Evolutionary conservation across 2,113 vertebrate species (phyloP), one percentile per base, ranked within the genome.

Genomic region (Callionymus lyra): DNA sequence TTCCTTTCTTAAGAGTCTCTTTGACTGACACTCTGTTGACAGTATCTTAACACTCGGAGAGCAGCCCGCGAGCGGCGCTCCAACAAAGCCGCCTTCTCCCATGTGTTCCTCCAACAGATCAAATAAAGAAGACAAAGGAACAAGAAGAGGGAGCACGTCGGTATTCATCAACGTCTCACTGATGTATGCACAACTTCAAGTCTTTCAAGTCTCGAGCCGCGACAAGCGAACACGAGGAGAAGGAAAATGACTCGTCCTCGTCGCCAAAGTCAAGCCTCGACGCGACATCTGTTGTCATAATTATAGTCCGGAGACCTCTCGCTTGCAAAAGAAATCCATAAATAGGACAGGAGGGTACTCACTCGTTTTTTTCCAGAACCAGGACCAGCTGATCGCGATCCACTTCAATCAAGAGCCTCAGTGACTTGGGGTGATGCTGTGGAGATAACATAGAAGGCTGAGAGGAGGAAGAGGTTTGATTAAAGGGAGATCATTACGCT

Each of bases 181-280:
- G 55, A 67, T 76, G 61, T 54, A 59, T 70, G 53, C 53, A 45
- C 49, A 53, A 56, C 39, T 55, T 47, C 45, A 32, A 44, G 12
- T 53, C 64, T 80, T 71, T 77, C 47, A 68, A 63, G 63, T 60
- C 50, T 76, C 70, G 46, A 59, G 46, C 44, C 10, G 42, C 6
- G 48, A 36, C 38, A 32, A 70, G 57, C 55, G 45, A 2, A 27
- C 38, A 33, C 39, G 34, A 16, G 42, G 16, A 42, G 35, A 6
- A n/a, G 21, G 31, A 16, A 52, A 21, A 47, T 31, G 4, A 17
- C 14, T 46, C 27, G 16, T 2, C 34, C 13, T 40, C 16, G 21
- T 5, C 21, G 4, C 21, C 4, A 27, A 27, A 27, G 4, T 8
- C 21, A 27, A 27, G 8, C 21, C 32, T 19, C 15, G 61, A 72